Percentiles rank a stretch among this genome's conserved stretches.
Evolutionary conservation across 1,140 invertebrate genomes (phyloP).

Genomic region (Drosophila ficusphila): DNA sequence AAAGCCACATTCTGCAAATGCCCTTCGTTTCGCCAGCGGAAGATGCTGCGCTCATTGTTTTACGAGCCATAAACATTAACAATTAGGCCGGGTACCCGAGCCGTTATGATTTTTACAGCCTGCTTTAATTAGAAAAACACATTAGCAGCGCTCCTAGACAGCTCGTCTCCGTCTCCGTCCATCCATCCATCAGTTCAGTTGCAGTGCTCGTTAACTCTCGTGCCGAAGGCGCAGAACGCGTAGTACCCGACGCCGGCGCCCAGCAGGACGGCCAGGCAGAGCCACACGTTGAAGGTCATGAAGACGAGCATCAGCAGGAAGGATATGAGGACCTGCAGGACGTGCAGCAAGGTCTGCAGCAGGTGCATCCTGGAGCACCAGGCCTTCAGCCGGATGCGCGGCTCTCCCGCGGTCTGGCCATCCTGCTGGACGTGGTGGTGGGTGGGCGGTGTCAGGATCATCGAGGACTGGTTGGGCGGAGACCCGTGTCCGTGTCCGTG

Average conservation of each 20-base stretch:
- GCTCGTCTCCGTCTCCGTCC: constrained; percentile 11
- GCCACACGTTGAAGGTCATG: constrained; percentile 92
- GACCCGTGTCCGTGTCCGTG: not conserved
- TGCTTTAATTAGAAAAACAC: constrained; percentile 78
- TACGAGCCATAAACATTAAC: constrained; percentile 78
- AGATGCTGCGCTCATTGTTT: constrained; percentile 74
- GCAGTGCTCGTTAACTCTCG: constrained; percentile 54
- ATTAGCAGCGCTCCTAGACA: constrained; percentile 53
- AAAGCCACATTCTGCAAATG: constrained; percentile 35
- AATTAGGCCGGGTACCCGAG: constrained; percentile 53
- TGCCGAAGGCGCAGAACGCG: constrained; percentile 88
- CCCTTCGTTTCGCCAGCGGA: not conserved
- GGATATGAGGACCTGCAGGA: constrained; percentile 94
- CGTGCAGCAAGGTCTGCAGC: constrained; percentile 94
- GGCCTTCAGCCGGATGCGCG: not conserved
- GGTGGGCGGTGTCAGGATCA: not conserved
- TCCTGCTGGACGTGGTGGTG: constrained; percentile 5
- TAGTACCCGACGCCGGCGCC: constrained; percentile 96
- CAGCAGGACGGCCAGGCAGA: constrained; percentile 93
- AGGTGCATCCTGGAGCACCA: constrained; percentile 85
- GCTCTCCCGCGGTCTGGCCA: too few species aligned
- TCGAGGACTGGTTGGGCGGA: not conserved
- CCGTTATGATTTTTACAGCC: constrained; percentile 68
- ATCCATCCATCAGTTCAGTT: constrained; percentile 30
- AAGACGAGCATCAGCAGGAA: constrained; percentile 98